phyloP scores from a whole-genome alignment of 2,797 vertebrate genomes.

The Micromesistius poutassou region DNA sequence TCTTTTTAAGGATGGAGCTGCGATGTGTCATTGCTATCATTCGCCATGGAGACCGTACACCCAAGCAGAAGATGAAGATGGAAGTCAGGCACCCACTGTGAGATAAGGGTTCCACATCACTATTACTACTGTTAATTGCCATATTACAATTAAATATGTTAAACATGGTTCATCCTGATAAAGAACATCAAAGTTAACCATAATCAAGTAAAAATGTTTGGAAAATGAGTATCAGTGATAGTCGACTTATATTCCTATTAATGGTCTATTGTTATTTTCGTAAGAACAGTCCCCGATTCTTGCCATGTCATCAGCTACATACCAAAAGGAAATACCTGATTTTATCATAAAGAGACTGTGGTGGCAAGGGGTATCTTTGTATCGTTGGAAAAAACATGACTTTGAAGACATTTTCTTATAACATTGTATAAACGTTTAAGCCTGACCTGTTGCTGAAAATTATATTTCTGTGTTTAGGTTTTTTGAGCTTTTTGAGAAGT shows the following conservation, averaged over 20 bases:
- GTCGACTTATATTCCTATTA: not conserved
- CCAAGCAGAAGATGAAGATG: constrained; percentile 99
- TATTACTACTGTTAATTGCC: not conserved
- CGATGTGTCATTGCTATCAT: constrained; percentile 97
- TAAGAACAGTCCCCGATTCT: not conserved
- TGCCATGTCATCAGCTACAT: not conserved
- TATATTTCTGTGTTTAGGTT: constrained; percentile 71
- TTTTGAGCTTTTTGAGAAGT: constrained; percentile 93
- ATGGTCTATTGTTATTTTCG: not conserved
- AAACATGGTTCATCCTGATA: not conserved
- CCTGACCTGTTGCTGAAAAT: not conserved
- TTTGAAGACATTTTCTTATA: not conserved
- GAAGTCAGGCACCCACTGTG: constrained; percentile 92
- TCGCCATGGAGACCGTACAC: constrained; percentile 95
- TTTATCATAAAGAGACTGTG: not conserved
- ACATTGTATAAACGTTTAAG: not conserved
- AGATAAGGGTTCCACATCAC: constrained; percentile 34
- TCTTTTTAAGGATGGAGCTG: constrained; percentile 89
- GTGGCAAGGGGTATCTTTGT: not conserved
- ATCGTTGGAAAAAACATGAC: not conserved
- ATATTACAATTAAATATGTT: not conserved
- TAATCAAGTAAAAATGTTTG: not conserved
- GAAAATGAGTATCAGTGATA: not conserved
- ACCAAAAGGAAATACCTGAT: not conserved
- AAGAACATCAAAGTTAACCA: not conserved